A percentile compares a stretch with the other conserved stretches of the same genome.
These are phyloP conservation scores for Mormyrus proboscirostris DNA, from an alignment of 2,797 vertebrate genomes.

Conservation along the genomic window DNA sequence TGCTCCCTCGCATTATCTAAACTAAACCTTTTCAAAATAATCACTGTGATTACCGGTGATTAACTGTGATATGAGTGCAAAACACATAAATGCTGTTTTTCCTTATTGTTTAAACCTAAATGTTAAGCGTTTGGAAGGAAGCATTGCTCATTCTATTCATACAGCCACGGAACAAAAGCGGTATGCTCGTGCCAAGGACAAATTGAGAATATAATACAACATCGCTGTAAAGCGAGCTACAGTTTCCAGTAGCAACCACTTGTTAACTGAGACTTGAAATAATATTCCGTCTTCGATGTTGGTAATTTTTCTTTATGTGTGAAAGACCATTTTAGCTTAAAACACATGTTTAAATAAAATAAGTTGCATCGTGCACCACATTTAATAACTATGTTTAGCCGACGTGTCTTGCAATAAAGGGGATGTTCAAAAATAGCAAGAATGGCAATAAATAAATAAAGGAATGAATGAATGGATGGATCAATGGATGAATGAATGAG, in stretches of 20 bases:
- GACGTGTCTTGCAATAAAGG: neutral
- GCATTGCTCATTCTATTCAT: neutral
- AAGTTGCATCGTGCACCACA: neutral
- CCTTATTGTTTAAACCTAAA: neutral
- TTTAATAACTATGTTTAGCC: neutral
- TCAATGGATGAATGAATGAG: neutral
- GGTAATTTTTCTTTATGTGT: neutral
- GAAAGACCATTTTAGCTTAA: neutral
- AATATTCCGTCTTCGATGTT: neutral
- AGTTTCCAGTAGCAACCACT: slow-evolving; percentile 24
- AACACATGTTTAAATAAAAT: neutral
- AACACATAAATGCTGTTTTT: neutral
- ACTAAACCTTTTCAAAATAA: neutral
- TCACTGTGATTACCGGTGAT: neutral
- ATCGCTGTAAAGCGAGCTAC: neutral
- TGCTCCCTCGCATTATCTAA: neutral
- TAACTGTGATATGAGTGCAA: neutral
- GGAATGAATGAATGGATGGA: neutral
- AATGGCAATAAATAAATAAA: neutral
- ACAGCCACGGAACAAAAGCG: neutral
- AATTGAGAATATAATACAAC: neutral
- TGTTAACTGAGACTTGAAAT: slow-evolving; percentile 10
- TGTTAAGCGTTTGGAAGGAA: neutral
- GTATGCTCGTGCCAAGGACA: neutral
- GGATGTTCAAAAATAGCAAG: neutral